These are phyloP conservation scores for Bradysia coprophila DNA, from an alignment of 1,140 invertebrate species.

Conservation along the genomic window DNA sequence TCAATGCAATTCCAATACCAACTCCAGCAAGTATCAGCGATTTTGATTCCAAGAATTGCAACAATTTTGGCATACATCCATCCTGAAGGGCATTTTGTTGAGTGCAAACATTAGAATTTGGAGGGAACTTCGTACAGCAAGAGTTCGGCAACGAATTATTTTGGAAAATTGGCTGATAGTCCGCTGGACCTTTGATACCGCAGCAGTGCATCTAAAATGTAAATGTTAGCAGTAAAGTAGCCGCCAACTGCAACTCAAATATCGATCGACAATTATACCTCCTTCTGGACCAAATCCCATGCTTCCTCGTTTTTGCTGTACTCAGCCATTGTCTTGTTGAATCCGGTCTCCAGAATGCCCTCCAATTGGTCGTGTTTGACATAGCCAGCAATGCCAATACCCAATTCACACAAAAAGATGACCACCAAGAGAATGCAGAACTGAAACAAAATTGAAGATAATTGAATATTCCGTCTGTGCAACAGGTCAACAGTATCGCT, in stretches of 20 bases:
- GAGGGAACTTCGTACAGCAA: slow-evolving; percentile 39
- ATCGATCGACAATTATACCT: slow-evolving; percentile 33
- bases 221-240: slow-evolving; percentile 4
- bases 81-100: slow-evolving; percentile 24
- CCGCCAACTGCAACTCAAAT: neutral
- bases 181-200: slow-evolving; percentile 43
- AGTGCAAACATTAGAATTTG: slow-evolving; percentile 33
- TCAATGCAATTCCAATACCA: slow-evolving; percentile 54
- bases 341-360: slow-evolving; percentile 37
- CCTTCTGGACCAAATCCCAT: slow-evolving; percentile 61
- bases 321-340: slow-evolving; percentile 46
- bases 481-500: neutral
- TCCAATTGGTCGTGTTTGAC: slow-evolving; percentile 51
- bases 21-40: slow-evolving; percentile 52
- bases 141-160: slow-evolving; percentile 37
- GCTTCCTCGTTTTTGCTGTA: slow-evolving; percentile 42
- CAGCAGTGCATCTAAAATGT: slow-evolving; percentile 54
- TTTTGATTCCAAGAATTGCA: slow-evolving; percentile 41
- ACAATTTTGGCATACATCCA: slow-evolving; percentile 47
- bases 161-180: slow-evolving; percentile 40
- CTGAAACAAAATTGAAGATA: slow-evolving; percentile 26
- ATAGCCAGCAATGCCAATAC: slow-evolving; percentile 69
- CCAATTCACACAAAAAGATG: slow-evolving; percentile 70
- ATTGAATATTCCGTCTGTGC: neutral
- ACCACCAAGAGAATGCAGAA: slow-evolving; percentile 65